Evolutionary conservation across 2,113 vertebrate genomes (phyloP), one percentile per base, ranked within the genome.

Genomic region (Onychorhynchus coronatus): DNA sequence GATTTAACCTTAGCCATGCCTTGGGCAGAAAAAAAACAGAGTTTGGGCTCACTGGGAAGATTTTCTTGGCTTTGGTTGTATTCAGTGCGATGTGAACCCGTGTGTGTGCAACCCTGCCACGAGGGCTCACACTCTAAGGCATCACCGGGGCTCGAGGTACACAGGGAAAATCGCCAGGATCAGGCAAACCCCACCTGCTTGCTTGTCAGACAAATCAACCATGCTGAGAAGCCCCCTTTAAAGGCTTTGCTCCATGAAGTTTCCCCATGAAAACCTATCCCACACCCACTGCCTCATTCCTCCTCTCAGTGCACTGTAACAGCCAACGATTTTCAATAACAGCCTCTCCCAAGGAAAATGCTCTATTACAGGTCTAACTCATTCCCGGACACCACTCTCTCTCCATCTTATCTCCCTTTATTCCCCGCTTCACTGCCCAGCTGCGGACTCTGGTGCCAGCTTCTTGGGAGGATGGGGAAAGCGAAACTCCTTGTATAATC

Each of bases 1-100:
- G 94, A 95, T 96, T 97, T 97, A 97, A 96, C 97, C 97, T 96
- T 24, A 87, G 85, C 79, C 42, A 9, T 89, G 93, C 95, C 93
- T 95, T 83, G 97, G 95, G 96, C 84, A 79, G 83, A 55, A 47
- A 41, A 92, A 92, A 85, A 89, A 80, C 20, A 81, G 67, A 30
- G 42, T 33, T 18, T 12, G 88, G 83, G 76, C 42, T 72, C 91
- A 46, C 61, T 13, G 83, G 92, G 94, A 91, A 33, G 35, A 77
- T 88, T 84, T 74, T 81, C 65, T 52, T 33, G 53, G 55, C 68
- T 92, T 71, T 92, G 52, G 44, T 92, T 93, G 63, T 35, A 58
- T 91, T 91, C 35, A n/a, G 78, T 5, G 23, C 6, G 71, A 58
- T 80, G 89, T 23, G 77, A 68, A 49, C 8, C 7, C 12, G 3